Percentiles rank a stretch among this genome's conserved stretches.
These are phyloP conservation scores for Saxicola maurus DNA, from an alignment of 2,797 vertebrate genomes.

Conservation along the genomic window DNA sequence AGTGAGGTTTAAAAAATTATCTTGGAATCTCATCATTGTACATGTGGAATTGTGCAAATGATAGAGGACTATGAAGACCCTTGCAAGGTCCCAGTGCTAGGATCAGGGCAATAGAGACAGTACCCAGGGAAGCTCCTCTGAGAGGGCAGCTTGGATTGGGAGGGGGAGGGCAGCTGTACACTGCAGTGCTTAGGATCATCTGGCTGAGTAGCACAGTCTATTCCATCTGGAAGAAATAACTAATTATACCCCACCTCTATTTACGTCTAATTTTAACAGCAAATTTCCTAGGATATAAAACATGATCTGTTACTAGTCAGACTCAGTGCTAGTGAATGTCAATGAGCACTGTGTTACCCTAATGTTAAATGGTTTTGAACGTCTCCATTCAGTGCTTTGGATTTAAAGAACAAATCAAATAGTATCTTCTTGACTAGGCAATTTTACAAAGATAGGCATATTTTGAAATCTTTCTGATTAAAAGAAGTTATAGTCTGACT, in stretches of 20 bases:
- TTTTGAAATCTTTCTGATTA: neutral
- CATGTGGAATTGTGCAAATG: neutral
- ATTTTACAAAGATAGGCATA: neutral
- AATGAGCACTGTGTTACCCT: neutral
- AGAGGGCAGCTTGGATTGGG: neutral
- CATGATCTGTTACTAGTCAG: conserved; percentile 16
- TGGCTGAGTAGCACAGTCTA: neutral
- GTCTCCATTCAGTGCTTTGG: neutral
- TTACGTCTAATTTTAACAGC: conserved; percentile 46
- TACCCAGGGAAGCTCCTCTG: neutral
- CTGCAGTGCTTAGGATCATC: neutral
- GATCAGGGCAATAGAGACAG: neutral
- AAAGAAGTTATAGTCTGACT: neutral
- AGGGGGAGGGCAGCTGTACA: neutral
- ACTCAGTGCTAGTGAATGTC: neutral
- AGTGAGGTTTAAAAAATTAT: neutral
- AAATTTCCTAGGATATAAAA: conserved; percentile 40
- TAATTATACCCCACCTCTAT: conserved; percentile 24
- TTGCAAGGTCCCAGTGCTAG: neutral
- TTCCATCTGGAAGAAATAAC: conserved; percentile 41
- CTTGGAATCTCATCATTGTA: neutral
- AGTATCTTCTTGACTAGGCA: neutral
- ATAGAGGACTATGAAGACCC: neutral
- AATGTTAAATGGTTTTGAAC: neutral
- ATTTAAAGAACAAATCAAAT: conserved; percentile 9